Evolutionary conservation across 2,797 vertebrate species (phyloP), one percentile per base, ranked within the genome.

Genomic region (Enteromius paludinosus): DNA sequence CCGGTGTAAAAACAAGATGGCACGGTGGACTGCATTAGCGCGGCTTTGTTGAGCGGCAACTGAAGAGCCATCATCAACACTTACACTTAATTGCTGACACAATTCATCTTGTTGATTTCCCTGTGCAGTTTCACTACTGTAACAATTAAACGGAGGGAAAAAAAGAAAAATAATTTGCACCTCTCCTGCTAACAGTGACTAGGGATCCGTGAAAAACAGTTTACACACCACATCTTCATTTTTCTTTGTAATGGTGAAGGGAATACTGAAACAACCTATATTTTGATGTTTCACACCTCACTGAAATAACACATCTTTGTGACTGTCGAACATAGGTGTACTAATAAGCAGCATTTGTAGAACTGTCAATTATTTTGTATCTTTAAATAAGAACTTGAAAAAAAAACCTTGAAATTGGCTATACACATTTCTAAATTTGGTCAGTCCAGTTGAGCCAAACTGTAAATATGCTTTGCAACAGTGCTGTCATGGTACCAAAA

Each of bases 71-170:
- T 83, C 65, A 35, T 68, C 62, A 78, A 64, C 43, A 75, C 59
- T 86, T 62, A n/a, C 10, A 76, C 71, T 85, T 86, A 85, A 85
- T 84, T 87, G 84, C 87, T 78, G 81, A 84, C 83, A 83, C 66
- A 75, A 82, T 84, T 87, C 61, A 76, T 66, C 84, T 74, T 11
- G 62, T 75, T 78, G 23, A 80, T 78, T 78, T 69, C 61, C 85
- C 65, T 71, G 25, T 59, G 43, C 56, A 74, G 54, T 65, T 69
- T 71, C 78, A 83, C 80, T 81, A 76, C 74, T 49, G 73, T 68
- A 88, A 85, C 84, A 89, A 86, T 84, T 87, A 87, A 82, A 86
- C 69, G 49, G 64, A 85, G 10, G 85, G 73, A 11, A 11, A n/a
- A 17, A 66, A 17, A 28, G 2, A 12, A 23, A n/a, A 75, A 87